A percentile compares a stretch with the other conserved stretches of the same genome.
These are phyloP conservation scores for Hydractinia symbiolongicarpus DNA, from an alignment of 30 jellyfish, hydroid and myxozoan genomes.

Conservation along the genomic window DNA sequence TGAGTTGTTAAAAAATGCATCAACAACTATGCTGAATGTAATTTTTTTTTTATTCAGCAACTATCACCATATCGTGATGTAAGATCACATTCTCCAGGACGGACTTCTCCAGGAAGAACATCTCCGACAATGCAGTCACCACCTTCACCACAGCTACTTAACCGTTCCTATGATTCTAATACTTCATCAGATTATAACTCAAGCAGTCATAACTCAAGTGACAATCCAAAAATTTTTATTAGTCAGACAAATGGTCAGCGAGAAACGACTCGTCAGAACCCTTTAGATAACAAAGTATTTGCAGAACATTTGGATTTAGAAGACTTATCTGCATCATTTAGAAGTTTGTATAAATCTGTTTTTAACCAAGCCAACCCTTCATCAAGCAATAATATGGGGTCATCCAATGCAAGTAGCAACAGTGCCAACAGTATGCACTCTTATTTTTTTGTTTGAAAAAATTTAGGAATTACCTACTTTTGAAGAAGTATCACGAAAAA, in stretches of 20 bases:
- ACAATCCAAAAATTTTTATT: slow-evolving; percentile 7
- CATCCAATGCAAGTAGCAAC: too few relatives aligned
- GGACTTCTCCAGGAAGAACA: slow-evolving; percentile 46
- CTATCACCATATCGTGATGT: slow-evolving; percentile 84
- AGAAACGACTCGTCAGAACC: slow-evolving; percentile 9
- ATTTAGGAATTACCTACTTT: too few relatives aligned
- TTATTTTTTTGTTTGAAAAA: too few relatives aligned
- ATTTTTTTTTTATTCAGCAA: slow-evolving; percentile 62
- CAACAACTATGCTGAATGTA: too few relatives aligned
- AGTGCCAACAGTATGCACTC: too few relatives aligned
- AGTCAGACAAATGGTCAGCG: slow-evolving; percentile 13
- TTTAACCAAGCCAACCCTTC: slow-evolving; percentile 34
- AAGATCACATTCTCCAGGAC: slow-evolving; percentile 27
- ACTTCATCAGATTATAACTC: slow-evolving; percentile 13
- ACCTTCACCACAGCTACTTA: slow-evolving; percentile 22
- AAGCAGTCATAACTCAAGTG: background rate
- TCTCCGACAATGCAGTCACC: slow-evolving; percentile 78
- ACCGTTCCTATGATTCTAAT: slow-evolving; percentile 4
- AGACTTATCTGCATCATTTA: slow-evolving; percentile 87
- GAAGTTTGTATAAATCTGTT: slow-evolving; percentile 80
- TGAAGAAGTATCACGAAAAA: too few relatives aligned
- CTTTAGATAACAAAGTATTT: slow-evolving; percentile 47
- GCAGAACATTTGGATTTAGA: slow-evolving; percentile 76
- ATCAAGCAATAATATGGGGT: too few relatives aligned
- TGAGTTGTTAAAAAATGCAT: too few relatives aligned